These are phyloP conservation scores for Sitta europaea DNA, from an alignment of 2,113 vertebrate genomes.

Conservation along the genomic window DNA sequence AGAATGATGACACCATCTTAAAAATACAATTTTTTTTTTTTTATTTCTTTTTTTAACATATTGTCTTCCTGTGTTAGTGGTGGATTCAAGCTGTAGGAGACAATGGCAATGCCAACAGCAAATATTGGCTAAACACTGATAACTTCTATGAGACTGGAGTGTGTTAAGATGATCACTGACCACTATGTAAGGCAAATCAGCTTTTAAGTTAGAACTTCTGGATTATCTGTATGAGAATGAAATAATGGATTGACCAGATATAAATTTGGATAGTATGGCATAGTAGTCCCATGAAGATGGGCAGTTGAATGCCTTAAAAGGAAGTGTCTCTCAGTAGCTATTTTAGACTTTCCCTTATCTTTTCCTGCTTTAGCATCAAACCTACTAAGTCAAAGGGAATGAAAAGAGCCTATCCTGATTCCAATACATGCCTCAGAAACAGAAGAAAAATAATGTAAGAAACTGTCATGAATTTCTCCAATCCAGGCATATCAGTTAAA, in stretches of 20 bases:
- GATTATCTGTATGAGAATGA: not conserved
- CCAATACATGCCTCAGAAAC: not conserved
- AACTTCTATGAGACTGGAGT: not conserved
- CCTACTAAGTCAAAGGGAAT: not conserved
- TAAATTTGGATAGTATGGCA: not conserved
- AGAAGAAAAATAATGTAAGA: not conserved
- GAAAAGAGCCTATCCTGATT: not conserved
- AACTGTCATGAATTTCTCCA: rapidly evolving
- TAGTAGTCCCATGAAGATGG: not conserved
- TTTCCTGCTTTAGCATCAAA: not conserved
- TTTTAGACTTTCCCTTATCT: not conserved
- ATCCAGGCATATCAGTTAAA: not conserved
- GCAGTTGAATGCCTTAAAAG: not conserved
- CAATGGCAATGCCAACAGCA: not conserved
- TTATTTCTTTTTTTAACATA: not conserved
- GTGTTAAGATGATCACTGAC: not conserved
- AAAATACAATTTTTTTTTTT: not conserved
- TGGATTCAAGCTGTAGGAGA: not conserved
- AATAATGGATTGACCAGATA: not conserved
- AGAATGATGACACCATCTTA: not conserved
- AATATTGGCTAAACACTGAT: not conserved
- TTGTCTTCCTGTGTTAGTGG: not conserved
- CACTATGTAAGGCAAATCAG: not conserved
- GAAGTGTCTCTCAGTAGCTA: not conserved
- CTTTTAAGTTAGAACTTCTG: not conserved